Evolutionary conservation across 1,140 invertebrate species (phyloP).

Genomic region (Propsilocerus akamusi): DNA sequence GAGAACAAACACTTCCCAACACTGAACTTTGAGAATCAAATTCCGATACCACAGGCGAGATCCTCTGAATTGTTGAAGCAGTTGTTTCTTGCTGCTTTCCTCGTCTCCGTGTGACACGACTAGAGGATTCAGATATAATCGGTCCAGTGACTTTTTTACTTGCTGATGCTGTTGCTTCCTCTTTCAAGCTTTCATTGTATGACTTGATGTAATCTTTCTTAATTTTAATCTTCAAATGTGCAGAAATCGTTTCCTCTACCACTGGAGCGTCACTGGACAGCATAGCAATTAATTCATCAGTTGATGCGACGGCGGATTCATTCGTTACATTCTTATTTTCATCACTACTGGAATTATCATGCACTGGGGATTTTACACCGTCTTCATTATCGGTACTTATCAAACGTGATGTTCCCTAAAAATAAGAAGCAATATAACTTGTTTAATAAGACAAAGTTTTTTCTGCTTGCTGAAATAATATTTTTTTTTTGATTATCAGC

Average conservation of each 20-base stretch:
- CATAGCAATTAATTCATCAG: constrained; percentile 29
- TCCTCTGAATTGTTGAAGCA: not conserved
- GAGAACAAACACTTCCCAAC: constrained; percentile 22
- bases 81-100: not conserved
- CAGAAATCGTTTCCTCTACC: constrained; percentile 7
- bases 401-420: constrained; percentile 34
- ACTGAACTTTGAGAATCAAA: constrained; percentile 24
- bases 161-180: constrained; percentile 3
- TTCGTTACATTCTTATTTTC: constrained; percentile 23
- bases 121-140: not conserved
- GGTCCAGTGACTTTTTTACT: not conserved
- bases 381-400: constrained; percentile 41
- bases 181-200: constrained; percentile 9
- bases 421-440: constrained; percentile 6
- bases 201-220: not conserved
- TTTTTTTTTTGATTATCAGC: constrained; percentile 7
- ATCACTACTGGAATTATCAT: constrained; percentile 20
- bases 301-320: constrained; percentile 26
- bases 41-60: constrained; percentile 15
- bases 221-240: not conserved
- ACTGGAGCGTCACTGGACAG: constrained; percentile 21
- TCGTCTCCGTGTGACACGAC: not conserved
- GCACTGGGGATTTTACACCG: constrained; percentile 28
- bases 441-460: not conserved
- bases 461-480: not conserved